Base-by-base conservation (phyloP, 2,113 vertebrate genomes). In the Piaya cayana region DNA sequence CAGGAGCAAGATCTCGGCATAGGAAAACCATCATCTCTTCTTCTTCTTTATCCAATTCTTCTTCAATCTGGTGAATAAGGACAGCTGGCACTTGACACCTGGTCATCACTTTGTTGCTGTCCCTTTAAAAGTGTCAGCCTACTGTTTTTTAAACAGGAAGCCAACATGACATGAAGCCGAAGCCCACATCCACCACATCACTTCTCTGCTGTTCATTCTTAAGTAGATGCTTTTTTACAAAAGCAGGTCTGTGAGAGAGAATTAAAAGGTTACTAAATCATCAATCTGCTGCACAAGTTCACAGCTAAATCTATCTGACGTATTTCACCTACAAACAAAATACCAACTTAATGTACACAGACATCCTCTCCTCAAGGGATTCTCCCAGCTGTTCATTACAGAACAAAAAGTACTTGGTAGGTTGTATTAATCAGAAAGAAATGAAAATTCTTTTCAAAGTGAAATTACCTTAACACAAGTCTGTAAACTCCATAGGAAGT, bases 31-130 rank as follows among this genome's bases (percentile, higher is more conserved):
- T 92, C 5, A 86, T 75, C 64, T 98, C 97, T 95, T 96, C 97
- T 84, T 98, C 98, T 14, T 98, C 98, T 72, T 97, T 88, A 29
- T 98, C 98, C 29, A 98, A 77, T 30, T 98, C 97, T 62, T 98
- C 96, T 63, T 97, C 97, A 34, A 98, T 97, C 70, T 96, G 97
- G 75, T 98, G 93, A 92, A 98, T 97, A 43, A 97, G 72, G 18
- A 59, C 79, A 42, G 97, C 96, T 50, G 98, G 83, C 36, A 98
- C 92, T 59, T 76, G 60, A 93, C n/a, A 80, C 90, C 56, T 75
- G 12, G 96, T 97, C 97, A 96, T 97, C 76, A 79, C 95, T 95
- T 88, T 90, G 77, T 69, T 18, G 12, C 11, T 52, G 53, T 27
- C 47, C 56, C 53, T 96, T 95, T 67, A 84, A 88, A 90, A 53